Percentiles rank a stretch among this genome's conserved stretches.
phyloP scores from a whole-genome alignment of 2,888 invertebrate genomes.

The Drosophila kanekoi region DNA sequence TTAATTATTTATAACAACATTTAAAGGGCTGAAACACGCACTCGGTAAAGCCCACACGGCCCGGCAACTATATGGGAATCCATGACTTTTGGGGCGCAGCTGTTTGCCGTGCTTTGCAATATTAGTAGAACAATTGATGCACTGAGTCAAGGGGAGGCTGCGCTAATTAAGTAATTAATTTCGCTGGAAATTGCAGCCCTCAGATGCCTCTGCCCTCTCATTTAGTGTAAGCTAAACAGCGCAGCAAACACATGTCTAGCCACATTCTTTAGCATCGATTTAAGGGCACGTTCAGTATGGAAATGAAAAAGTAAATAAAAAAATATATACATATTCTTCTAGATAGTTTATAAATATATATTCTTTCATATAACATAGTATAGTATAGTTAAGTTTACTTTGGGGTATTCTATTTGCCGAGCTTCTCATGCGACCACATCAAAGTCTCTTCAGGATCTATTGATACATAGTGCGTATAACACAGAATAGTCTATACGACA shows the following conservation, averaged over 20 bases:
- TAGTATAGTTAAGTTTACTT: not conserved
- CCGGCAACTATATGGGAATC: conserved; percentile 4
- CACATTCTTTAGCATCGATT: conserved; percentile 48
- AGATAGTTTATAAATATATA: too few relatives aligned
- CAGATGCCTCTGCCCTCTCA: conserved; percentile 23
- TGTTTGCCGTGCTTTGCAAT: conserved; percentile 12
- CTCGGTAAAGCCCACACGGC: conserved; percentile 1
- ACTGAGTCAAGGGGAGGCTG: conserved; percentile 7
- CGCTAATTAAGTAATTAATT: conserved; percentile 63
- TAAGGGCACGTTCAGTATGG: conserved; percentile 25
- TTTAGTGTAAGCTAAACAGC: conserved; percentile 14
- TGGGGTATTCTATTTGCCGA: too few relatives aligned
- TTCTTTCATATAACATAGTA: too few relatives aligned
- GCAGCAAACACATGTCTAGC: not conserved
- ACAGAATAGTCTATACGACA: conserved; percentile 74
- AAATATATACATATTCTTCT: too few relatives aligned
- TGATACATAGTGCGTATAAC: conserved; percentile 74
- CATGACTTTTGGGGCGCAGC: conserved; percentile 15
- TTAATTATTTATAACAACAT: conserved; percentile 50
- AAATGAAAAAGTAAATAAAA: too few relatives aligned
- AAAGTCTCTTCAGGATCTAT: conserved; percentile 1
- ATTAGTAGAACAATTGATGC: conserved; percentile 30
- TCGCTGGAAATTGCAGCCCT: conserved; percentile 31
- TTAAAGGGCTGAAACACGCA: conserved; percentile 46
- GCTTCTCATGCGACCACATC: too few relatives aligned